phyloP scores from a whole-genome alignment of 1,140 invertebrate species.

The Sinella curviseta region DNA sequence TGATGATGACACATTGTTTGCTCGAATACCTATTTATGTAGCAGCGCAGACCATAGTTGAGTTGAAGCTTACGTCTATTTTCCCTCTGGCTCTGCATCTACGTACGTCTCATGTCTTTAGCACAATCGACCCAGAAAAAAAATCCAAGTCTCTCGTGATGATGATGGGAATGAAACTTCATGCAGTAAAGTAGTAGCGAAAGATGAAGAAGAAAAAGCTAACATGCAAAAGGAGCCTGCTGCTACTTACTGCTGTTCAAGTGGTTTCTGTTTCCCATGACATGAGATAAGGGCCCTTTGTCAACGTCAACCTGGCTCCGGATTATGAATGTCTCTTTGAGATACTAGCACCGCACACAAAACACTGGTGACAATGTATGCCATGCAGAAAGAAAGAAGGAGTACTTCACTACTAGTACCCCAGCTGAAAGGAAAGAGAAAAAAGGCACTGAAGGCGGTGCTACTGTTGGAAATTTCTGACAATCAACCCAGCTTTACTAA shows the following conservation, averaged over 20 bases:
- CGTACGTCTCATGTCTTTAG: no score
- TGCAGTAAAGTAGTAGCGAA: not conserved
- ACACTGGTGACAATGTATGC: not conserved
- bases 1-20: no score
- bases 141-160: no score
- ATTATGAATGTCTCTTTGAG: constrained; percentile 41
- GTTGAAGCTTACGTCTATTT: no score
- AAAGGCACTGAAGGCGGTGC: not conserved
- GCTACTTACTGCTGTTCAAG: constrained; percentile 24
- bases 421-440: no score
- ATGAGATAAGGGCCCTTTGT: constrained; percentile 45
- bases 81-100: no score
- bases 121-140: no score
- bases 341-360: not conserved
- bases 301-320: constrained; percentile 43
- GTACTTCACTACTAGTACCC: no score
- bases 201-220: not conserved
- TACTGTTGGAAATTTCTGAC: not conserved
- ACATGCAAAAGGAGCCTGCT: not conserved
- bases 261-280: constrained; percentile 45
- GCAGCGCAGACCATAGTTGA: no score
- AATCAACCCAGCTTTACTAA: no score
- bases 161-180: constrained; percentile 28
- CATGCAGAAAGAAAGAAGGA: not conserved
- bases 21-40: no score